Evolutionary conservation across 2,113 vertebrate genomes (phyloP).

Genomic region (Crotophaga sulcirostris): DNA sequence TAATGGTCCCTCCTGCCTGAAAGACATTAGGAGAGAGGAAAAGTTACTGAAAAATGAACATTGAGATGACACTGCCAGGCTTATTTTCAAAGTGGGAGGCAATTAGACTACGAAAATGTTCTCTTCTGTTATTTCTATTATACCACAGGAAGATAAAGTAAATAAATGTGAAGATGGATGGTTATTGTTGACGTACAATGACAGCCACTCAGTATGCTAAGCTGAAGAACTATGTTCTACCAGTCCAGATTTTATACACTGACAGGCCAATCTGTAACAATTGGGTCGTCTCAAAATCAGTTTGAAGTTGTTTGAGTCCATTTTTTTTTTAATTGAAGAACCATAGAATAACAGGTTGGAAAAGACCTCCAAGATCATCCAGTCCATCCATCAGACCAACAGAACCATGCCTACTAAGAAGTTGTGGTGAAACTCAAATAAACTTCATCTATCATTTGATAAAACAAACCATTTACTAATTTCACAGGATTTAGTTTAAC

Average conservation of each 20-base stretch:
- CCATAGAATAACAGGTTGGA: no score
- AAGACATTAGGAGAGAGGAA: slow-evolving; percentile 1
- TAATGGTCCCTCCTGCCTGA: slow-evolving; percentile 26
- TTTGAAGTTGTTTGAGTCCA: background rate
- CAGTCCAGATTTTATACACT: background rate
- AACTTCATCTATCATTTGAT: background rate
- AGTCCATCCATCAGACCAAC: no score
- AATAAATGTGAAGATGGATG: background rate
- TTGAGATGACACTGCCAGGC: background rate
- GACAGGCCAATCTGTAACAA: background rate
- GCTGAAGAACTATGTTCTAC: background rate
- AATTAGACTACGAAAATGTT: slow-evolving; percentile 14
- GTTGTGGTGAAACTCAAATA: background rate
- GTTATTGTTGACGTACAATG: background rate
- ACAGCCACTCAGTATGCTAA: background rate
- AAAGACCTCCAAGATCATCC: no score
- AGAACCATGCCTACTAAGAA: background rate
- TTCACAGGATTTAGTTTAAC: background rate
- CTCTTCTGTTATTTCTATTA: slow-evolving; percentile 5
- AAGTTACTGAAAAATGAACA: background rate
- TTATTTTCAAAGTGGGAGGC: background rate
- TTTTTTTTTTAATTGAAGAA: background rate
- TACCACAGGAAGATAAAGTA: background rate
- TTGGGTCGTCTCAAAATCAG: background rate
- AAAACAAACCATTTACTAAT: background rate